phyloP scores from a whole-genome alignment of 2,797 vertebrate genomes.

The Diplodus sargus region DNA sequence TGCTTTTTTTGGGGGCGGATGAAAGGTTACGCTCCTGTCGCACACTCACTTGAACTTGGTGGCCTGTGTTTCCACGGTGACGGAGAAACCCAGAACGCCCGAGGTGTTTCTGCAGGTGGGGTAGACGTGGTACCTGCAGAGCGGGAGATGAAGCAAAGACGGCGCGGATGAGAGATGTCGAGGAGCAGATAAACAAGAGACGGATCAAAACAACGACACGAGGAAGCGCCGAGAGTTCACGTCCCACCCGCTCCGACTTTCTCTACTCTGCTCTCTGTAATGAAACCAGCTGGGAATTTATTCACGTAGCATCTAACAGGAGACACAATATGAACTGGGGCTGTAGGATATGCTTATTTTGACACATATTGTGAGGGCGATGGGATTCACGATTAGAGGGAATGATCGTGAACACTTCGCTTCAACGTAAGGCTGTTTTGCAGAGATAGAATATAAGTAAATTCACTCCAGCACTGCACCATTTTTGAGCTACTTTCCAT shows the following conservation, averaged over 20 bases:
- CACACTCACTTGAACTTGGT: slow-evolving; percentile 95
- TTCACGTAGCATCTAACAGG: background rate
- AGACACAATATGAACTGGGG: background rate
- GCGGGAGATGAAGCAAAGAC: slow-evolving; percentile 22
- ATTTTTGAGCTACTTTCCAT: too few relatives aligned
- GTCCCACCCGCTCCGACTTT: background rate
- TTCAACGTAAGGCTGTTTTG: too few relatives aligned
- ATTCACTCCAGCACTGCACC: too few relatives aligned
- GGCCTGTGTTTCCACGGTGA: slow-evolving; percentile 96
- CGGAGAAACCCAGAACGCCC: slow-evolving; percentile 94
- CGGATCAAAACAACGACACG: slow-evolving; percentile 3
- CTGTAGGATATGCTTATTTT: background rate
- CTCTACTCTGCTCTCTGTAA: background rate
- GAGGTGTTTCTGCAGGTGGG: slow-evolving; percentile 97
- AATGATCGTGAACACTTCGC: too few relatives aligned
- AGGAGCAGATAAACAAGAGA: slow-evolving; percentile 7
- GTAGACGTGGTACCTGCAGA: slow-evolving; percentile 92
- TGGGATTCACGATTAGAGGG: too few relatives aligned
- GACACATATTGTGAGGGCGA: background rate
- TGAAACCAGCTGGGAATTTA: slow-evolving; percentile 10
- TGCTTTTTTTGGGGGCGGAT: slow-evolving; percentile 47
- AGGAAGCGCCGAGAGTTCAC: background rate
- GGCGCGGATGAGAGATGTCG: slow-evolving; percentile 1
- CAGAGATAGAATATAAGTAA: too few relatives aligned
- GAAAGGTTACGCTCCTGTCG: slow-evolving; percentile 62